These are phyloP conservation scores for Athalia rosae DNA, from an alignment of 2,888 invertebrate genomes.

Conservation along the genomic window DNA sequence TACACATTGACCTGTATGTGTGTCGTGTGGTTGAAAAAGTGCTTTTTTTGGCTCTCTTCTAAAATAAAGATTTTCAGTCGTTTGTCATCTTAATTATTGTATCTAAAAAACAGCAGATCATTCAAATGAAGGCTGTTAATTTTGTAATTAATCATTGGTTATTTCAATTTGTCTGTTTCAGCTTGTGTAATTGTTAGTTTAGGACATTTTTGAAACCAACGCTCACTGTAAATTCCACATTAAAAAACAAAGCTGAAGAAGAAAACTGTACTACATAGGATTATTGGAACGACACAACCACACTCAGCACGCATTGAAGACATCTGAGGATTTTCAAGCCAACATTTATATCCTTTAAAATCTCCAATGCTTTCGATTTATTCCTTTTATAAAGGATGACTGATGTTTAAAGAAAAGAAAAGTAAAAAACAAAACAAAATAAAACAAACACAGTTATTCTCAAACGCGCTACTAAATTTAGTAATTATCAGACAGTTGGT, in stretches of 20 bases:
- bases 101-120: background rate
- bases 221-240: conserved; percentile 74
- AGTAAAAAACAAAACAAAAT: too few relatives aligned
- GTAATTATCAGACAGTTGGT: conserved; percentile 61
- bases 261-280: conserved; percentile 66
- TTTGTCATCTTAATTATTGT: too few relatives aligned
- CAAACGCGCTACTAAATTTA: conserved; percentile 61
- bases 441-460: conserved; percentile 61
- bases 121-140: background rate
- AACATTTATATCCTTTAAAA: conserved; percentile 69
- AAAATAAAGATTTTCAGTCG: too few relatives aligned
- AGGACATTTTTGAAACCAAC: conserved; percentile 73
- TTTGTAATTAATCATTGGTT: conserved; percentile 44
- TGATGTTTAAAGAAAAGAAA: conserved; percentile 64
- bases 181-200: conserved; percentile 80
- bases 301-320: conserved; percentile 93
- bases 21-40: too few relatives aligned
- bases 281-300: conserved; percentile 77
- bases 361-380: conserved; percentile 67
- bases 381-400: conserved; percentile 68
- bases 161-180: conserved; percentile 74
- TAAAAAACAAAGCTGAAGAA: conserved; percentile 62
- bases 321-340: conserved; percentile 87
- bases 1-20: too few relatives aligned
- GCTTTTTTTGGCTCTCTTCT: too few relatives aligned